These are phyloP conservation scores for Hafferia zeledoni DNA, from an alignment of 2,797 vertebrate species.

Conservation along the genomic window DNA sequence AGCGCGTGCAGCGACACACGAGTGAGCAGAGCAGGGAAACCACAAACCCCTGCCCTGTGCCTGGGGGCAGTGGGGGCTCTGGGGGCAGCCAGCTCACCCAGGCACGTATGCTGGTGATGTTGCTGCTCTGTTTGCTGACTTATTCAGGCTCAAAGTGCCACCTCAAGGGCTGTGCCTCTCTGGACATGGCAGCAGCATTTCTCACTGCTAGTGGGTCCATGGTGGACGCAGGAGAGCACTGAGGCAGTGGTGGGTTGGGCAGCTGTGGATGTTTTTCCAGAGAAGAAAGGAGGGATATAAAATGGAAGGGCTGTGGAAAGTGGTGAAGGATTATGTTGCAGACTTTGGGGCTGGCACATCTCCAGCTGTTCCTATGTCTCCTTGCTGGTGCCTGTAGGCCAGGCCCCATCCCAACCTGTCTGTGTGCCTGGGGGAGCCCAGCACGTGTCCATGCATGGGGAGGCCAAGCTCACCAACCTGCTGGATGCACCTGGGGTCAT, in stretches of 20 bases:
- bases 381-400: not conserved
- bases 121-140: not conserved
- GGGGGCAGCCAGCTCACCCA: not conserved
- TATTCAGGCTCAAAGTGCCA: not conserved
- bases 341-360: not conserved
- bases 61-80: not conserved
- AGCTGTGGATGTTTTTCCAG: fast-evolving
- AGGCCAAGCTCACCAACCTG: not conserved
- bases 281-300: not conserved
- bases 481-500: fast-evolving
- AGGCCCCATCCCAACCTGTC: not conserved
- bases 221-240: not conserved
- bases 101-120: not conserved
- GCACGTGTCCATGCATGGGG: fast-evolving
- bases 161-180: not conserved
- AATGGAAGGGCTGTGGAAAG: fast-evolving
- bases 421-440: not conserved
- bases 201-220: not conserved
- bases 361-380: not conserved
- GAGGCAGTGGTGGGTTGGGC: no score
- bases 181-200: not conserved
- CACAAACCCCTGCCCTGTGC: not conserved
- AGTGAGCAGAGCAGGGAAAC: not conserved
- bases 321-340: not conserved
- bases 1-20: fast-evolving